A percentile compares a stretch with the other conserved stretches of the same genome.
phyloP scores from a whole-genome alignment of 2,888 invertebrate species.

The Harpagoxenus sublaevis region DNA sequence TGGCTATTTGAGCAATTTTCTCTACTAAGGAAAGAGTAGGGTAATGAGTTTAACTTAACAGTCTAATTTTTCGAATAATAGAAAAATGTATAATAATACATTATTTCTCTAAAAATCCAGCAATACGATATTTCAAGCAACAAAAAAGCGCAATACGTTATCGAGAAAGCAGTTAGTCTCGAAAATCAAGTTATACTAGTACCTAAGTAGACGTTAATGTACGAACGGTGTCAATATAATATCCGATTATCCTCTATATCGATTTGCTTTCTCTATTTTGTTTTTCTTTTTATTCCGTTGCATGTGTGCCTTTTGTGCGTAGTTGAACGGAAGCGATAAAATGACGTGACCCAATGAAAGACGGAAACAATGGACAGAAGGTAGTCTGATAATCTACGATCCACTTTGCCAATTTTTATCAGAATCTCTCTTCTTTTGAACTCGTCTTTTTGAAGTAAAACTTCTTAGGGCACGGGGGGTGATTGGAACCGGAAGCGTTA shows the following conservation, averaged over 20 bases:
- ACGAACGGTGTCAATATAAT: slow-evolving; percentile 59
- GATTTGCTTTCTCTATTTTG: slow-evolving; percentile 63
- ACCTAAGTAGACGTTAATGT: slow-evolving; percentile 48
- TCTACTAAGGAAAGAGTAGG: neutral
- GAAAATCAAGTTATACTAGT: slow-evolving; percentile 55
- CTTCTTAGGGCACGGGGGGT: too few species aligned
- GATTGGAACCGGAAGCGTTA: too few species aligned
- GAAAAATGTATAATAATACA: neutral
- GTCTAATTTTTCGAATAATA: neutral
- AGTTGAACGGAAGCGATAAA: slow-evolving; percentile 71
- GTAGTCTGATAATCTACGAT: slow-evolving; percentile 72
- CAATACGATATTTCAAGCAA: neutral
- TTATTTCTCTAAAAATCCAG: neutral
- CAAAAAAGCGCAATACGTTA: neutral
- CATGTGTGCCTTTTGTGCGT: slow-evolving; percentile 52
- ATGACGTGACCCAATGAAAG: slow-evolving; percentile 71
- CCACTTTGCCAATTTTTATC: slow-evolving; percentile 72
- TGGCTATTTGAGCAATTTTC: neutral
- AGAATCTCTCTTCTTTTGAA: slow-evolving; percentile 56
- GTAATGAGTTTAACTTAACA: neutral
- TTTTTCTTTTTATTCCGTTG: slow-evolving; percentile 33
- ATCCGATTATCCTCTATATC: slow-evolving; percentile 67
- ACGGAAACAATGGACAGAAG: slow-evolving; percentile 74
- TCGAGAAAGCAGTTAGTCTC: slow-evolving; percentile 9
- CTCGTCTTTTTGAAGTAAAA: too few species aligned